Evolutionary conservation across 2,113 vertebrate species (phyloP), one percentile per base, ranked within the genome.

Genomic region (Sakesphorus luctuosus): DNA sequence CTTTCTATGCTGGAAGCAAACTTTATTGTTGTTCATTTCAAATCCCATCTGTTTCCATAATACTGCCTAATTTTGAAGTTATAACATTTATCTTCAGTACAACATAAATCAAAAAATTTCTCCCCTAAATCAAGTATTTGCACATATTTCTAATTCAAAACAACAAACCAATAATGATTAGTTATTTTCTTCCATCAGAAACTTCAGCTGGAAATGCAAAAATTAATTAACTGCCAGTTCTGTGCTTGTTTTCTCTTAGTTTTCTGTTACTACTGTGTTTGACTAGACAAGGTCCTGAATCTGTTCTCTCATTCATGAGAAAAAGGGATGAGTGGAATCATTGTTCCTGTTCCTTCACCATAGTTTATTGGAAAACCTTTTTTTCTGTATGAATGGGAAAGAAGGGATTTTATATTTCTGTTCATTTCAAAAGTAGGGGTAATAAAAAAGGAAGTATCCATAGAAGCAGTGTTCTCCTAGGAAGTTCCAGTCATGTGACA

Each of bases 21-120:
- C 79, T 97, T 96, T 95, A 96, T 95, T 96, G 93, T 88, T 96
- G 84, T 79, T 97, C 87, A 96, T 97, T 97, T 97, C 73, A 95
- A 94, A 93, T 80, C 86, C 95, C 97, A 96, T 97, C 97, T 96
- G 96, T 95, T 97, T 96, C 68, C 44, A 91, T 94, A 95, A 87
- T 77, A 58, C 26, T 90, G 73, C 35, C 87, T 97, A 87, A 96
- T 96, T 96, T 80, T 96, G 91, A 95, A 96, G 90, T 83, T 96
- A 83, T 59, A 96, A 91, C 84, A 78, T 94, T 96, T 94, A 87
- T 96, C 89, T 95, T 95, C 86, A 85, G 91, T 89, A 95, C 61
- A 87, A 84, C 33, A 82, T 93, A 90, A 96, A 97, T 96, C 17
- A 89, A 85, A 87, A 84, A 91, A 82, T 4, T 92, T 94, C 66